phyloP scores from a whole-genome alignment of 2,113 vertebrate species.

The human region GRCh38 chr7:45595501-45596000 shows the following conservation, averaged over 20 bases:
- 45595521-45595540: neutral
- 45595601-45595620: neutral
- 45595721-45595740: neutral
- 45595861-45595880: neutral
- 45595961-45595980: neutral
- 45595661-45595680: neutral
- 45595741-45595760: rapidly evolving
- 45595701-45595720: neutral
- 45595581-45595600: rapidly evolving
- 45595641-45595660: neutral
- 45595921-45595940: neutral
- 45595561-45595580: neutral
- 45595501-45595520: rapidly evolving
- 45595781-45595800: rapidly evolving
- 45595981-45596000: neutral
- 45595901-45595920: neutral
- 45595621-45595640: no score
- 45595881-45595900: neutral
- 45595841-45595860: neutral
- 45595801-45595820: neutral
- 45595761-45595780: no score
- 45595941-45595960: rapidly evolving
- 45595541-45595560: rapidly evolving
- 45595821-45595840: neutral
- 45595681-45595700: neutral